These are phyloP conservation scores for Oryzias javanicus DNA, from an alignment of 2,113 vertebrate species.

Conservation along the genomic window DNA sequence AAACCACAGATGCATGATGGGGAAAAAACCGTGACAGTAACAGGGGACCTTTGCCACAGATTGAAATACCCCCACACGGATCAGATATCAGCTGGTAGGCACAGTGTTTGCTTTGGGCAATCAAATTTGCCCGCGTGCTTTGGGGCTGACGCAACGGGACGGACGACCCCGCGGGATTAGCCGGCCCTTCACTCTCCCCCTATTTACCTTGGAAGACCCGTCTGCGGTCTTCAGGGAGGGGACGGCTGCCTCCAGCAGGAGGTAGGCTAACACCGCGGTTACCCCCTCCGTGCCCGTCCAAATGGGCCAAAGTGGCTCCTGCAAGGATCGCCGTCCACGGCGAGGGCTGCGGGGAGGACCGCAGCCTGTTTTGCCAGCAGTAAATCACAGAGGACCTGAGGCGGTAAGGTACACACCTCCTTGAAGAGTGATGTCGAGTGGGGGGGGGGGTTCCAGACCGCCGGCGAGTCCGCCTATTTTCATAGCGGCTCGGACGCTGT, in stretches of 20 bases:
- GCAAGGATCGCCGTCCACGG: too few species aligned
- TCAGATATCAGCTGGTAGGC: slow-evolving; percentile 59
- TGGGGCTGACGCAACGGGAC: slow-evolving; percentile 51
- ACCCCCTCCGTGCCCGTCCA: slow-evolving; percentile 34
- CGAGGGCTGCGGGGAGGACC: not conserved
- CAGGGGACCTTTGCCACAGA: slow-evolving; percentile 34
- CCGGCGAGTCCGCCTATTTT: slow-evolving; percentile 68
- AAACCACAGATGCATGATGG: slow-evolving; percentile 48
- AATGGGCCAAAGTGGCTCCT: slow-evolving; percentile 46
- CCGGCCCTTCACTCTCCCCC: slow-evolving; percentile 44
- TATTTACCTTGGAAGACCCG: slow-evolving; percentile 64
- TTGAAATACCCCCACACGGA: slow-evolving; percentile 57
- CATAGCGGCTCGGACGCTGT: slow-evolving; percentile 74
- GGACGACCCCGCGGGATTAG: slow-evolving; percentile 64
- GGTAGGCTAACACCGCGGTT: slow-evolving; percentile 67
- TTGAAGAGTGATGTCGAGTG: slow-evolving; percentile 54
- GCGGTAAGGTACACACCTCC: slow-evolving; percentile 58
- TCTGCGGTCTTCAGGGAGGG: slow-evolving; percentile 54
- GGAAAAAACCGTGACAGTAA: slow-evolving; percentile 51
- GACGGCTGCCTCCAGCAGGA: slow-evolving; percentile 70
- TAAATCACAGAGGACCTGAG: slow-evolving; percentile 57
- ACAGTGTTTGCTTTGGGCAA: slow-evolving; percentile 63
- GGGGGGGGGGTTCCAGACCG: slow-evolving; percentile 67
- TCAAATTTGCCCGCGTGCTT: slow-evolving; percentile 68
- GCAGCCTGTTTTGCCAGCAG: slow-evolving; percentile 60